phyloP scores from a whole-genome alignment of 2,113 vertebrate genomes.

The Addax nasomaculatus region DNA sequence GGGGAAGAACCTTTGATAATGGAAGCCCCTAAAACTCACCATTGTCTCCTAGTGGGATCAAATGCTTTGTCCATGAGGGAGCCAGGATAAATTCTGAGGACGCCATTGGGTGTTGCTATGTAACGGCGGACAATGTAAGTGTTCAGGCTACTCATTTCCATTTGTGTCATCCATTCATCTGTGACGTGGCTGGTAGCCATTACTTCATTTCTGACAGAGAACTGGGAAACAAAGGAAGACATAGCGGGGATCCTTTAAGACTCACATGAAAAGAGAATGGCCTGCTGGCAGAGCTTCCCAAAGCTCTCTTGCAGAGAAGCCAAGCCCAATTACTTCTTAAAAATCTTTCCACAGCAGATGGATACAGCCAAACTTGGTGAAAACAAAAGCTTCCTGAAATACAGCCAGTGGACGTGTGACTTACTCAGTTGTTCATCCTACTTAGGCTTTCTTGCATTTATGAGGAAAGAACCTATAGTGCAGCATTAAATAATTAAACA shows the following conservation, averaged over 20 bases:
- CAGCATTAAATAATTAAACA: background rate
- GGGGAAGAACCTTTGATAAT: slow-evolving; percentile 63
- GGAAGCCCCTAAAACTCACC: slow-evolving; percentile 86
- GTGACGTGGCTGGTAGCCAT: slow-evolving; percentile 99
- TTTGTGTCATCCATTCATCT: slow-evolving; percentile 99
- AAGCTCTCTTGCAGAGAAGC: slow-evolving; percentile 67
- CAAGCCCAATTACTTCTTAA: slow-evolving; percentile 73
- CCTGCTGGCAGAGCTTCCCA: slow-evolving; percentile 73
- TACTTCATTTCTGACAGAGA: slow-evolving; percentile 99
- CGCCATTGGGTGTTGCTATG: slow-evolving; percentile 99
- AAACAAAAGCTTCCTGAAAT: slow-evolving; percentile 65
- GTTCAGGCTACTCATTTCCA: slow-evolving; percentile 99
- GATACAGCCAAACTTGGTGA: slow-evolving; percentile 60
- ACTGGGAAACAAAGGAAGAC: slow-evolving; percentile 86
- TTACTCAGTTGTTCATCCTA: background rate
- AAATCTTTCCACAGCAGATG: slow-evolving; percentile 70
- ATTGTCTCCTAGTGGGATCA: slow-evolving; percentile 99
- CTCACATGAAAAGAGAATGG: slow-evolving; percentile 75
- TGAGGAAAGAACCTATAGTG: background rate
- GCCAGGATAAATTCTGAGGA: slow-evolving; percentile 99
- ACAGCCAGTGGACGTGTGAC: background rate
- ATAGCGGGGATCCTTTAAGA: slow-evolving; percentile 81
- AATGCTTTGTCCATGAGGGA: slow-evolving; percentile 99
- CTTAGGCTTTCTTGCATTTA: background rate
- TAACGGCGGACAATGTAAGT: slow-evolving; percentile 99